These are phyloP conservation scores for Mayetiola destructor DNA, from an alignment of 2,888 invertebrate species.

Conservation along the genomic window DNA sequence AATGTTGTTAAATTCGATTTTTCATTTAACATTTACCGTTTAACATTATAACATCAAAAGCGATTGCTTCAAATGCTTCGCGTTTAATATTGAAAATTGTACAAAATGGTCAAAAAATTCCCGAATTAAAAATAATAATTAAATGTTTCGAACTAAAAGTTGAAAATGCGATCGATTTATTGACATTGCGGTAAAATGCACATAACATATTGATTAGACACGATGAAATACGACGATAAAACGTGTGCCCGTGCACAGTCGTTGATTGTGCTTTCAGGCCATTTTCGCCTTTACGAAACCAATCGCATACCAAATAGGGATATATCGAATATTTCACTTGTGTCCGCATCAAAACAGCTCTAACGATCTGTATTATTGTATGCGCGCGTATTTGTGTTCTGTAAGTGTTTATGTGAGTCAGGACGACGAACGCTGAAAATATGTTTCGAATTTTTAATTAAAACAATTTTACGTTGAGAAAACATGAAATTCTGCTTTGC, in stretches of 20 bases:
- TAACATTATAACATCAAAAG: no score
- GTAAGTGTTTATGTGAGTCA: no score
- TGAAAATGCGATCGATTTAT: neutral
- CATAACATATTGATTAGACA: neutral
- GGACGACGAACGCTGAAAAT: neutral
- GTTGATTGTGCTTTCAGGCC: neutral
- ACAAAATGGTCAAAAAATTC: no score
- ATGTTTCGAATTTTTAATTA: constrained; percentile 6
- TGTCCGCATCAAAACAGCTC: no score
- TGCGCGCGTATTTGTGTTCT: no score
- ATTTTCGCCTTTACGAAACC: neutral
- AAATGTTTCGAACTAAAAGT: neutral
- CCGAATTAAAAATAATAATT: no score
- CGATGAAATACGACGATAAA: neutral
- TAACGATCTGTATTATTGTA: no score
- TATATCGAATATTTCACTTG: neutral
- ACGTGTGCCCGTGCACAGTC: neutral
- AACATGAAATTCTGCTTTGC: no score
- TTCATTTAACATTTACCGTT: no score
- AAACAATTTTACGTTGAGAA: neutral
- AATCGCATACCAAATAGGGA: neutral
- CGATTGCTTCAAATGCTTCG: no score
- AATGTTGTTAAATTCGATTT: no score
- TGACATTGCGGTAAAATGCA: neutral
- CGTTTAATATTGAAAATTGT: no score